Conservation (phyloP, 1,140 invertebrate species). For the Drosophila ohnishii region DNA sequence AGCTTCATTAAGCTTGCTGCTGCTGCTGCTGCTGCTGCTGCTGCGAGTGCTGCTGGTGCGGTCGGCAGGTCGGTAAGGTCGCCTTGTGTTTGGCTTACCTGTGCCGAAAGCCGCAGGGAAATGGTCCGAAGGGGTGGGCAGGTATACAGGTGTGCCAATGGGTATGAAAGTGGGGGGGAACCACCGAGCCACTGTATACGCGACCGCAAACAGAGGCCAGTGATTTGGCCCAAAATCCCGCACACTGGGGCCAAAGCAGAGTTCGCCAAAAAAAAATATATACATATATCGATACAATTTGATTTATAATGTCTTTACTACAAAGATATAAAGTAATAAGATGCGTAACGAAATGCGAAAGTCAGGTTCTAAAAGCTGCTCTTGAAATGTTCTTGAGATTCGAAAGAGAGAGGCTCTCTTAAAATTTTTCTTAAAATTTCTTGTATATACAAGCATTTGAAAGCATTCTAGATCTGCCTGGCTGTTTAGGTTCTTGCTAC, state of each 20-base stretch:
- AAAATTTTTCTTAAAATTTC: not conserved
- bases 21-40: slow-evolving; percentile 16
- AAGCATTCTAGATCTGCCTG: too few relatives aligned
- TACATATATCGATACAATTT: not conserved
- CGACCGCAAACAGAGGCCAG: slow-evolving; percentile 24
- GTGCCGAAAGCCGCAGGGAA: slow-evolving; percentile 44
- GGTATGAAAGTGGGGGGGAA: not conserved
- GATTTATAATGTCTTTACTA: not conserved
- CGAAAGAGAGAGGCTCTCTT: not conserved
- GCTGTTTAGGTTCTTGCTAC: too few relatives aligned
- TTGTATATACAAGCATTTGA: too few relatives aligned
- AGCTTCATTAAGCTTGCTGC: slow-evolving; percentile 73
- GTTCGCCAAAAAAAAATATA: not conserved
- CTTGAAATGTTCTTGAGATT: not conserved
- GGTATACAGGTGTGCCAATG: slow-evolving; percentile 10
- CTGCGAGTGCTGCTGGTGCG: slow-evolving; percentile 11
- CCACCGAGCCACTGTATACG: slow-evolving; percentile 22
- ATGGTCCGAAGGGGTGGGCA: slow-evolving; percentile 22
- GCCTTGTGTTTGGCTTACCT: slow-evolving; percentile 31
- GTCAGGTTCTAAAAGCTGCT: not conserved
- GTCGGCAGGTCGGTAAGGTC: slow-evolving; percentile 22
- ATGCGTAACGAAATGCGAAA: too few relatives aligned
- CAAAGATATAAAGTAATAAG: not conserved
- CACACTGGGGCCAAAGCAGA: not conserved
- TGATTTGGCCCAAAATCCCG: not conserved